Evolutionary conservation across 1,140 invertebrate genomes (phyloP).

Genomic region (Zaprionus davidi): DNA sequence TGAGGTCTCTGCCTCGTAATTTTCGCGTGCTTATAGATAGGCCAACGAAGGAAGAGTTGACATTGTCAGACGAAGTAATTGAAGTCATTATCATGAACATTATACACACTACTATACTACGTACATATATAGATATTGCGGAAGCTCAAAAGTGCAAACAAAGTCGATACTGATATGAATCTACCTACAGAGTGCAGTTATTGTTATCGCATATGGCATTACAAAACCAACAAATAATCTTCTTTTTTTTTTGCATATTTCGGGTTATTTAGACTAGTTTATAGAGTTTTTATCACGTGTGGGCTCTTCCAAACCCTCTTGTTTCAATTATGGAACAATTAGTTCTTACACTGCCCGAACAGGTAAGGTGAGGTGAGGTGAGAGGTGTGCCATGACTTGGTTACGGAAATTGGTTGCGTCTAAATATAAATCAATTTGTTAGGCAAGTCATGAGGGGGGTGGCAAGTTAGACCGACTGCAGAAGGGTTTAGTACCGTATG

Average conservation of each 20-base stretch:
- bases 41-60: neutral
- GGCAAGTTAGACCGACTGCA: neutral
- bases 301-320: neutral
- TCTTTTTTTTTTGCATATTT: neutral
- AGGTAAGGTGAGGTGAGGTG: neutral
- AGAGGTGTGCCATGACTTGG: slow-evolving; percentile 31
- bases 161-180: neutral
- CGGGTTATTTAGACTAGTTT: neutral
- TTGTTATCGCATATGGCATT: neutral
- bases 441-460: neutral
- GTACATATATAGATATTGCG: slow-evolving; percentile 9
- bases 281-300: neutral
- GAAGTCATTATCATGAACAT: neutral
- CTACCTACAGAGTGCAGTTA: neutral
- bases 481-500: slow-evolving; percentile 3
- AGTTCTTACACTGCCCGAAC: slow-evolving; percentile 13
- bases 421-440: slow-evolving; percentile 70
- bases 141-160: neutral
- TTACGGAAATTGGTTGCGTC: slow-evolving; percentile 65
- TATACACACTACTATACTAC: slow-evolving; percentile 14
- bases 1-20: neutral
- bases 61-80: neutral
- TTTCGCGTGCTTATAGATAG: slow-evolving; percentile 2
- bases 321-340: slow-evolving; percentile 39
- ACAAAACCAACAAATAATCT: neutral